Base-by-base conservation (phyloP, 2,888 invertebrate genomes). In the Cremastinae sp. region DNA sequence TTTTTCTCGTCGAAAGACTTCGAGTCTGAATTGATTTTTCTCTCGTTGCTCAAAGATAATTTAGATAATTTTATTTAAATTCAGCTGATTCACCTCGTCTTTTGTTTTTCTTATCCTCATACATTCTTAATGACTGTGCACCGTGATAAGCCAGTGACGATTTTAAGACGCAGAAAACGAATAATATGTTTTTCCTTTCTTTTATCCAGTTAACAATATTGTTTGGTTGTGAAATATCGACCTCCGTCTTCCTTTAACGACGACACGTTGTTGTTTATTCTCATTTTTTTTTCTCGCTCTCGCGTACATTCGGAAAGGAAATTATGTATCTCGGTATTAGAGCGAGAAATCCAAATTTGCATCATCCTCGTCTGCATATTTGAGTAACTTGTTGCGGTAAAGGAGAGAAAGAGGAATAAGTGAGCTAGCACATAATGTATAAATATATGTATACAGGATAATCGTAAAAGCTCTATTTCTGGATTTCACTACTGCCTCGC, bases 381-480 rank as follows among this genome's bases (percentile, higher is more conserved):
- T 49, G 16, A 58, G 22, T 58, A 49, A 68, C 68, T 49, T 72
- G 37, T 75, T 39, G 61, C 64, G 41, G 47, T 51, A 43, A 61
- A 68, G 51, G 8, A 56, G 59, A 55, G 22, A 20, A 16, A 55
- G 14, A 47, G 41, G 9, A 39, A 53, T 53, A 65, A 28, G 28
- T 5, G 2, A 3, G 28, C 28, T 28, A 5, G 28, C 28, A 28
- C 16, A 10, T 55, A 18, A 28, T 28, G 2, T 28, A 28, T 28
- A 28, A 3, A 28, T 5, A 28, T 28, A 28, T 28, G 28, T 28
- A 28, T 28, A 28, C 5, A 9, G 43, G 39, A 64, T 47, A 22
- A 35, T 65, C 35, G 64, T 41, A 39, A 39, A 58, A 69, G 61
- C 61, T 77, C 70, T 77, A 77, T 77, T 77, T 77, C 55, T 61